Percentiles rank a stretch among this genome's conserved stretches.
Conservation (phyloP, 37 sponge, comb jelly and placozoan genomes). For the Tethya wilhelma region DNA sequence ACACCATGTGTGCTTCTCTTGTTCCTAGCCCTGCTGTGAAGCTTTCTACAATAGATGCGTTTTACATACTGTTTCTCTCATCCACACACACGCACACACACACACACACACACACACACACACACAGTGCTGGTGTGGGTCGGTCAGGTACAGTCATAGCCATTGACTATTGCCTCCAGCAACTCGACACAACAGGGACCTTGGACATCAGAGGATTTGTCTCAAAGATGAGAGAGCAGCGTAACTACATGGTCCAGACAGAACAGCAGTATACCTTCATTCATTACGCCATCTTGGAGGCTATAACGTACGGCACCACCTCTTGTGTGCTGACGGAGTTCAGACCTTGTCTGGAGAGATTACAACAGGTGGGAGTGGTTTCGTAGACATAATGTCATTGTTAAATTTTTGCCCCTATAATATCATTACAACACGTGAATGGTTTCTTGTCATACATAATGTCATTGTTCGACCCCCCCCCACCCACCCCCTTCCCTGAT, state of each 20-base stretch:
- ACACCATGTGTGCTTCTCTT: no score
- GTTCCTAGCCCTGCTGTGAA: not conserved
- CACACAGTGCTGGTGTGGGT: slow-evolving; percentile 78
- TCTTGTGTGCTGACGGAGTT: slow-evolving; percentile 33
- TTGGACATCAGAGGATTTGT: slow-evolving; percentile 69
- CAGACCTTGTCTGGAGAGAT: not conserved
- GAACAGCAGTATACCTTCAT: slow-evolving; percentile 81
- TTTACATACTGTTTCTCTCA: not conserved
- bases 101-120: not conserved
- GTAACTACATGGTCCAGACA: slow-evolving; percentile 85
- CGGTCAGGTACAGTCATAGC: slow-evolving; percentile 74
- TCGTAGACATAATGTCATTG: no score
- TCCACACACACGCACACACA: not conserved
- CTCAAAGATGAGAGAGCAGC: slow-evolving; percentile 60
- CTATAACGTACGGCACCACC: slow-evolving; percentile 72
- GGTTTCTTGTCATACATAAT: no score
- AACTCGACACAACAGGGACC: slow-evolving; percentile 40
- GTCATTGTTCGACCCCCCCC: no score
- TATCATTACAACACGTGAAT: no score
- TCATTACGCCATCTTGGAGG: slow-evolving; percentile 80
- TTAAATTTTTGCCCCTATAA: no score
- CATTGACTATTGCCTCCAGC: slow-evolving; percentile 70
- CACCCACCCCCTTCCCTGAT: no score
- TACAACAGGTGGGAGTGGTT: not conserved
- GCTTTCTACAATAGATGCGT: not conserved